phyloP scores from a whole-genome alignment of 2,113 vertebrate genomes.

The Rhinoderma darwinii region DNA sequence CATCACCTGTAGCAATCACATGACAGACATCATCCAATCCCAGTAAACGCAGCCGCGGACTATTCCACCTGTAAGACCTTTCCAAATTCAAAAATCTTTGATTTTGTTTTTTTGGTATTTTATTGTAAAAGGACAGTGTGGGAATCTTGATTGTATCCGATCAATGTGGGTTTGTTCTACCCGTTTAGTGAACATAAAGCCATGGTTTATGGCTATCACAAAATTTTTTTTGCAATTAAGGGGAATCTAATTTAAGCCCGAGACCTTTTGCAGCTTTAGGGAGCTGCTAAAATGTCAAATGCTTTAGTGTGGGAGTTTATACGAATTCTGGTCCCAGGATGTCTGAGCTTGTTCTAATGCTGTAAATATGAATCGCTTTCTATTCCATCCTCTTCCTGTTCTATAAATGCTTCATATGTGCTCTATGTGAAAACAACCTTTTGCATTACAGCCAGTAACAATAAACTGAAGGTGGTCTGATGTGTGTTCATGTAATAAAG shows the following conservation, averaged over 20 bases:
- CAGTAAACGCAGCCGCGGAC: too few species aligned
- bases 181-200: neutral
- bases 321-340: slow-evolving; percentile 40
- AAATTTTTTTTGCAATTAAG: neutral
- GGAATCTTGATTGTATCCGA: neutral
- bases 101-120: too few species aligned
- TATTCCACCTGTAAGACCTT: too few species aligned
- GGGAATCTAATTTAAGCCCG: neutral
- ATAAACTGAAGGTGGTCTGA: slow-evolving; percentile 62
- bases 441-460: slow-evolving; percentile 63
- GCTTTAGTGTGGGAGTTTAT: slow-evolving; percentile 38
- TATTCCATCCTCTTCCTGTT: slow-evolving; percentile 60
- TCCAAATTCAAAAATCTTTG: too few species aligned
- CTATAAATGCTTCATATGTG: slow-evolving; percentile 62
- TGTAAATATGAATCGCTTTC: slow-evolving; percentile 67
- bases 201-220: neutral
- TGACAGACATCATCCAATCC: too few species aligned
- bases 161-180: neutral
- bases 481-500: slow-evolving; percentile 71
- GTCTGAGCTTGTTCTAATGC: slow-evolving; percentile 61
- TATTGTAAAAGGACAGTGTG: too few species aligned
- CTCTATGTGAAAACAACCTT: slow-evolving; percentile 65
- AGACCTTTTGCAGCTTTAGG: neutral
- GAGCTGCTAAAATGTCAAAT: slow-evolving; percentile 55
- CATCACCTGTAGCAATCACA: too few species aligned